Evolutionary conservation across 2,113 vertebrate genomes (phyloP), one percentile per base, ranked within the genome.

Genomic region (Genyomyrus donnyi): DNA sequence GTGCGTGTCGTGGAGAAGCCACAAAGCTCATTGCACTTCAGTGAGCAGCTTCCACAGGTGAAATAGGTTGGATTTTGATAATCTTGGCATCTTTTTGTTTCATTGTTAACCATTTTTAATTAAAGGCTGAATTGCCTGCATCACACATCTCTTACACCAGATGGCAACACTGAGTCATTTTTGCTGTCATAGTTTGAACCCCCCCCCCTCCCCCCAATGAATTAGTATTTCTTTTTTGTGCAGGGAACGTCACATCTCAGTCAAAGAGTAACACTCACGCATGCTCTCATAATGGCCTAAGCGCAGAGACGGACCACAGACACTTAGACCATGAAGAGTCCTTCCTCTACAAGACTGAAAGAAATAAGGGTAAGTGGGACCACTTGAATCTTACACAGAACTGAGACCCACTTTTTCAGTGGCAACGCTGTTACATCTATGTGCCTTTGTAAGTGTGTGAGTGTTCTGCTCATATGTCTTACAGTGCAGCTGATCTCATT

Each of bases 241-340:
- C 62, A 96, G 95, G 91, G 91, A 93, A 93, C 17, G 91, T 93
- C 62, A 91, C 92, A 89, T 93, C 92, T 84, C 92, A 91, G 91
- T 87, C 92, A 80, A 93, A 90, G 4, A 92, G 92, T 39, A 88
- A 94, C 92, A 92, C 91, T 90, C 80, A 89, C 50, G 85, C 92
- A 91, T 90, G 88, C 77, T 93, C 91, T 91, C 27, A 83, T 19
- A 90, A 91, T 85, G 90, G 90, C 49, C 80, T 89, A 19, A 90
- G 87, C 31, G 85, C 62, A 27, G 89, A 92, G 45, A 66, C 70
- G 21, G 94, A 91, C 93, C 92, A 91, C 74, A 90, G 91, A 93
- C 27, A 87, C 52, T 27, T 62, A 24, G 86, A 90, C 49, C 83
- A 87, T 53, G 42, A 19, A 19, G 83, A 49, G n/a, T 86, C 39